Percentiles rank a stretch among this genome's conserved stretches.
Conservation (phyloP, 2,113 vertebrate genomes). For the Cervus canadensis region DNA sequence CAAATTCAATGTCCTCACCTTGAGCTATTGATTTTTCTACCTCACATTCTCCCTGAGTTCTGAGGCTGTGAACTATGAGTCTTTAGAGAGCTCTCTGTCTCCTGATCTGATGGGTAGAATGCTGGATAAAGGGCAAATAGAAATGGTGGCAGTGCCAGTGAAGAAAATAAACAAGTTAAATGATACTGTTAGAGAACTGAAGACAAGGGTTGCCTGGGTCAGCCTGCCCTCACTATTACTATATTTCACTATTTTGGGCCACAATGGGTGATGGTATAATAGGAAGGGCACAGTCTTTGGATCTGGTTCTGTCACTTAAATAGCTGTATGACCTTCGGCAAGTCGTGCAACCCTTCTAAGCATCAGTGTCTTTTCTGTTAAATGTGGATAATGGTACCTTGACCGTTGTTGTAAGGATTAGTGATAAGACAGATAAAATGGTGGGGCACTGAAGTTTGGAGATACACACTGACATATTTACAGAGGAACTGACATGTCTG, state of each 20-base stretch:
- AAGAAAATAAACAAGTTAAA: constrained; percentile 38
- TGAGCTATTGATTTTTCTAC: not conserved
- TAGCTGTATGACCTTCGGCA: not conserved
- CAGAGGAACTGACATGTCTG: not conserved
- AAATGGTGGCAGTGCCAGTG: not conserved
- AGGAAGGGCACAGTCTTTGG: not conserved
- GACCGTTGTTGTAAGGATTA: not conserved
- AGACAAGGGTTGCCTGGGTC: not conserved
- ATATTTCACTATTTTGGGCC: constrained; percentile 20
- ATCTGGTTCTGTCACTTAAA: not conserved
- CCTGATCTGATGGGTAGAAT: not conserved
- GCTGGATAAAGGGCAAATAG: not conserved
- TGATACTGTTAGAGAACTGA: not conserved
- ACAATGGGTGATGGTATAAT: not conserved
- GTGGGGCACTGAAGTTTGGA: not conserved
- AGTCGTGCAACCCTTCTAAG: not conserved
- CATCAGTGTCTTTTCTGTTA: not conserved
- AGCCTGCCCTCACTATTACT: not conserved
- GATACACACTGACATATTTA: not conserved
- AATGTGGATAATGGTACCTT: not conserved
- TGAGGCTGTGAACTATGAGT: not conserved
- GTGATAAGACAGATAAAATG: not conserved
- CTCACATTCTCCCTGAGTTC: not conserved
- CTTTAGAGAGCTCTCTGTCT: not conserved
- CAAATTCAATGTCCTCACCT: not conserved